These are phyloP conservation scores for Hymenochirus boettgeri DNA, from an alignment of 2,113 vertebrate species.

Conservation along the genomic window DNA sequence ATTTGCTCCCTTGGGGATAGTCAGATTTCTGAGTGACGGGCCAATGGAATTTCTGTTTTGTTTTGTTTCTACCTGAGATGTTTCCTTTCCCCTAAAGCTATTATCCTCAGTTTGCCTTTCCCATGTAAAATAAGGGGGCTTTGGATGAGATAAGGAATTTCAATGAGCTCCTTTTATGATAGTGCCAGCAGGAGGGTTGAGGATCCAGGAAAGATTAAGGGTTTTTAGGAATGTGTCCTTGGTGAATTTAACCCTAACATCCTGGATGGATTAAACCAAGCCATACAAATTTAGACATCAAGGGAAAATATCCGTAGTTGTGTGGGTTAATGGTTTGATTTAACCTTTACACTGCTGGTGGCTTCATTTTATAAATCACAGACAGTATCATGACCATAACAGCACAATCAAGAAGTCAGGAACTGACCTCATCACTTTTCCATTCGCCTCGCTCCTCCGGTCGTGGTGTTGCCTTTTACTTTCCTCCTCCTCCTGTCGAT, in stretches of 20 bases:
- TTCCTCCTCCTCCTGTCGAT: too few relatives aligned
- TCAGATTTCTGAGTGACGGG: slow-evolving; percentile 13
- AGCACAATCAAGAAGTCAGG: too few relatives aligned
- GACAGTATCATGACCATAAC: too few relatives aligned
- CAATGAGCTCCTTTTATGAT: slow-evolving; percentile 10
- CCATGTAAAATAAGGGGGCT: slow-evolving; percentile 18
- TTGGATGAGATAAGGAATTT: slow-evolving; percentile 29
- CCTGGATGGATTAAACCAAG: background rate
- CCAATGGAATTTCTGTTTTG: background rate
- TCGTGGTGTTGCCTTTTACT: too few relatives aligned
- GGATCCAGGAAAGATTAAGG: background rate
- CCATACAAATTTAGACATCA: background rate
- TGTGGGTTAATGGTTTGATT: background rate
- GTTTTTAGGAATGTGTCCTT: background rate
- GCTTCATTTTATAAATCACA: background rate
- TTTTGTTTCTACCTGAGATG: background rate
- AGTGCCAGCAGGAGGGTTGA: slow-evolving; percentile 7
- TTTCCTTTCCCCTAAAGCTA: slow-evolving; percentile 14
- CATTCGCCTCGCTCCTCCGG: too few relatives aligned
- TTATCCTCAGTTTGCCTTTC: slow-evolving; percentile 22
- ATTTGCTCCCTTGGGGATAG: slow-evolving; percentile 2
- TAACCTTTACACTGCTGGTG: background rate
- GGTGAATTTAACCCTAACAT: background rate
- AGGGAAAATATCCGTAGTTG: too few relatives aligned
- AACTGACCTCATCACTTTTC: too few relatives aligned